phyloP scores from a whole-genome alignment of 2,888 invertebrate genomes.

The Thalpophila matura region DNA sequence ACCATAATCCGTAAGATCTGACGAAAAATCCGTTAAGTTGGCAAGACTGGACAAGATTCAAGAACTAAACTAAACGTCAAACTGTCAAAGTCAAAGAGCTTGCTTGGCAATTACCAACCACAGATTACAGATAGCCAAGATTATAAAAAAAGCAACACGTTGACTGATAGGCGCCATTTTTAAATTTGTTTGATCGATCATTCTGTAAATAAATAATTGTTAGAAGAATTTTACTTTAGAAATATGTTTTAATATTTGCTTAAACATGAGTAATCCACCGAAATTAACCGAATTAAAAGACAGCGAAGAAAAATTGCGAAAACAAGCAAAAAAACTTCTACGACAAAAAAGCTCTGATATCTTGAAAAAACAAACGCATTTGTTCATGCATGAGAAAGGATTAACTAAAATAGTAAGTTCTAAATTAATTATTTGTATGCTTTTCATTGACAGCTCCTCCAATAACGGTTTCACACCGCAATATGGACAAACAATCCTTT shows the following conservation, averaged over 20 bases:
- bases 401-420: conserved; percentile 90
- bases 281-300: conserved; percentile 68
- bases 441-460: neutral
- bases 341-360: conserved; percentile 72
- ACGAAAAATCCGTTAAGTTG: too few species aligned
- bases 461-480: too few species aligned
- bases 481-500: too few species aligned
- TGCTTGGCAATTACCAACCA: too few species aligned
- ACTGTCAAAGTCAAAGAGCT: too few species aligned
- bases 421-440: neutral
- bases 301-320: conserved; percentile 76
- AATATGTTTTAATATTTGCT: conserved; percentile 36
- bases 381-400: conserved; percentile 91
- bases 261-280: conserved; percentile 46
- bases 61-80: too few species aligned
- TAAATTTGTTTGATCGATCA: conserved; percentile 74
- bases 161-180: conserved; percentile 70
- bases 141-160: neutral
- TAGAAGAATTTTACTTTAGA: conserved; percentile 43
- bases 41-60: too few species aligned
- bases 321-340: conserved; percentile 81
- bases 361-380: conserved; percentile 81
- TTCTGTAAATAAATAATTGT: conserved; percentile 45
- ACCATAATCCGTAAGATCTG: too few species aligned
- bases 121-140: too few species aligned